These are phyloP conservation scores for Myotis findleyi DNA, from an alignment of 2,797 vertebrate genomes.

Conservation along the genomic window DNA sequence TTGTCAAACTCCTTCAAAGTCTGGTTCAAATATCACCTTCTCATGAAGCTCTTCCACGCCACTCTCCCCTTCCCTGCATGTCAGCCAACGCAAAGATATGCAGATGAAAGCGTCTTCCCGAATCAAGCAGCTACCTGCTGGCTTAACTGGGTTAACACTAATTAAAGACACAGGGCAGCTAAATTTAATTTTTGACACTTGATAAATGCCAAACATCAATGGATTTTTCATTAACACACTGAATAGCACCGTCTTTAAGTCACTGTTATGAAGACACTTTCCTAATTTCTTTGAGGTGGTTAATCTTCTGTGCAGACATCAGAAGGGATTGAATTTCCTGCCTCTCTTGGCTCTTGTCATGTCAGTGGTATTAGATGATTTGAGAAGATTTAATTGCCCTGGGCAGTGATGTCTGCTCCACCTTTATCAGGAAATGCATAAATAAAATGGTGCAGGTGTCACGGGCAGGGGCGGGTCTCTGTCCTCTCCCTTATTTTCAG, in stretches of 20 bases:
- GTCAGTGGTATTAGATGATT: slow-evolving; percentile 51
- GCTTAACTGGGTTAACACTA: slow-evolving; percentile 66
- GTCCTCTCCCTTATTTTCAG: background rate
- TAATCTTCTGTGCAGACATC: slow-evolving; percentile 72
- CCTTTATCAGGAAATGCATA: background rate
- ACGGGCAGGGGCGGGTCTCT: background rate
- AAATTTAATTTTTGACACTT: slow-evolving; percentile 78
- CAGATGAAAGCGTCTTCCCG: slow-evolving; percentile 25
- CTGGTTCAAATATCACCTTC: slow-evolving; percentile 48
- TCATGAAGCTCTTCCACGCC: background rate
- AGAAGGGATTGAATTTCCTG: slow-evolving; percentile 71
- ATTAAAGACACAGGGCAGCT: slow-evolving; percentile 73
- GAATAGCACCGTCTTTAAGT: slow-evolving; percentile 65
- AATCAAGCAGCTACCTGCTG: slow-evolving; percentile 48
- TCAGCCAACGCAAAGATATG: background rate
- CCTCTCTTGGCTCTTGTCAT: slow-evolving; percentile 62
- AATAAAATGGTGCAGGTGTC: background rate
- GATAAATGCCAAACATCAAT: slow-evolving; percentile 78
- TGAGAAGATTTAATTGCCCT: slow-evolving; percentile 32
- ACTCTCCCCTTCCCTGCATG: background rate
- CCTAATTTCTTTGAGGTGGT: slow-evolving; percentile 74
- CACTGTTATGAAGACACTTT: slow-evolving; percentile 58
- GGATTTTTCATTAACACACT: slow-evolving; percentile 73
- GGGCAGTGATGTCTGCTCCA: background rate
- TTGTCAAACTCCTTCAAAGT: slow-evolving; percentile 65